Evolutionary conservation across 2,113 vertebrate species (phyloP), one percentile per base, ranked within the genome.

Genomic region (Poeciliopsis retropinna): DNA sequence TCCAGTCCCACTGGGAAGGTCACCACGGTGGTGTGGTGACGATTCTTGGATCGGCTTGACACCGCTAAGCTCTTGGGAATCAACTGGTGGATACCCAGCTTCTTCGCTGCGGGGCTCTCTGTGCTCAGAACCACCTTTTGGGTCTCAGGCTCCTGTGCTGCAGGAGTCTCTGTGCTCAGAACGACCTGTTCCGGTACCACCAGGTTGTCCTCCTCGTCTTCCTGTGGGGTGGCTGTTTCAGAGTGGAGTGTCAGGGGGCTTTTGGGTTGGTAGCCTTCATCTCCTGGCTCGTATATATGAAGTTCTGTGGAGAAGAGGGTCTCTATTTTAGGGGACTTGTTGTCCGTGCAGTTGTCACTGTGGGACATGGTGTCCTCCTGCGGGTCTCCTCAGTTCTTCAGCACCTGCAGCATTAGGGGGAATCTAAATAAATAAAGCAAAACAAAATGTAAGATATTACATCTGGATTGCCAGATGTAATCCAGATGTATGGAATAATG

Each of bases 51-150:
- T n/a, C 92, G 96, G 88, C 93, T 95, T 39, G 78, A 47, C 62
- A 91, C 72, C 0, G 97, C 97, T 88, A 99, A 64, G 85, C 85
- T 92, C 34, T 87, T 95, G 17, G 98, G 98, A 73, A 99, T 98
- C 60, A 98, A 88, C 93, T 99, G 98, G 34, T 95, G 92, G 0
- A 93, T 95, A 14, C 97, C 97, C 72, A 94, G 68, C 85, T 95
- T 97, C 14, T 89, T 91, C 0, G 96, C 95, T 0, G 87, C 96
- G 0, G 95, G 88, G 79, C 97, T 97, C 17, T 95, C 81, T 0
- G 96, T 98, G 94, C 97, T 99, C 60, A 98, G 10, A 72, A 99
- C 98, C 60, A 98, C 87, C 93, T 99, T 97, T 37, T 95, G 92
- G 0, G 93, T 96, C 14, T 97, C 96, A 72, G 94, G 67, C 85